Evolutionary conservation across 2,888 invertebrate species (phyloP).

Genomic region (Noctua fimbriata): DNA sequence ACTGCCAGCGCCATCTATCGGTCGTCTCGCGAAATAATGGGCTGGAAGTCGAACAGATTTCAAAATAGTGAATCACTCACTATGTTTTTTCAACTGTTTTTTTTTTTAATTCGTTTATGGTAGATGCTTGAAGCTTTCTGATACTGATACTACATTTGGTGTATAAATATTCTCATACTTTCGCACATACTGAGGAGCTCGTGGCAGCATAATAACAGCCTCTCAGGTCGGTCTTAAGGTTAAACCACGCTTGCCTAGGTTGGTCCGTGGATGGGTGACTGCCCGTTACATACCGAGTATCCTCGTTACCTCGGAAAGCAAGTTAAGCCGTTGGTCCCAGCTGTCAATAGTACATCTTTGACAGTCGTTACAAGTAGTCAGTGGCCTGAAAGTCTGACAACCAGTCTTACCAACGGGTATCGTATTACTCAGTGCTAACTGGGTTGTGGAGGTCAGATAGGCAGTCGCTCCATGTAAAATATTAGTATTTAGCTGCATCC

Average conservation of each 20-base stretch:
- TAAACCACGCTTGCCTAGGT: neutral
- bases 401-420: neutral
- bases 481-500: no score
- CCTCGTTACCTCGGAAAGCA: neutral
- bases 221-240: neutral
- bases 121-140: neutral
- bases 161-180: neutral
- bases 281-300: neutral
- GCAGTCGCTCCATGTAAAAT: no score
- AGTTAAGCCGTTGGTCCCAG: no score
- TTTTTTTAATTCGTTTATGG: neutral
- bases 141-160: neutral
- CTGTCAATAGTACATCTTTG: neutral
- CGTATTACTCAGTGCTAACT: neutral
- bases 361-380: neutral
- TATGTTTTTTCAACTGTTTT: neutral
- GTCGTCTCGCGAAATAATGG: neutral
- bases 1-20: slow-evolving; percentile 35
- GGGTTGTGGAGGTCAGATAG: neutral
- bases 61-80: neutral
- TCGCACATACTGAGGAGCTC: neutral
- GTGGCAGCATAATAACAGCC: neutral
- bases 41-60: neutral
- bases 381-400: neutral
- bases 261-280: neutral